phyloP scores from a whole-genome alignment of 2,797 vertebrate genomes.

The Onychomys torridus region DNA sequence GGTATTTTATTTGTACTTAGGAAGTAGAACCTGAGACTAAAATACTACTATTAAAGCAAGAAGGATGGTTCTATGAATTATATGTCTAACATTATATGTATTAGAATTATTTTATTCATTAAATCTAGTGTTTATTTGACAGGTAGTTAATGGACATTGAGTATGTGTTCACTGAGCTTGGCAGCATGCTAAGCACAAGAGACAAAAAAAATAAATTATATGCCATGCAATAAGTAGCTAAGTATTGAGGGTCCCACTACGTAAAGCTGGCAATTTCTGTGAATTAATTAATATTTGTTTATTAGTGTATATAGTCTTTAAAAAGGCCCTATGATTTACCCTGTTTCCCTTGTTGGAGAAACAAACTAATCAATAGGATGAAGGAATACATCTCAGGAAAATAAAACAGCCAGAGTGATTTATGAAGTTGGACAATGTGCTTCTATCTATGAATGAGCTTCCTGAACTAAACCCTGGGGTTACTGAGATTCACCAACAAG shows the following conservation, averaged over 20 bases:
- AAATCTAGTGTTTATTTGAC: slow-evolving; percentile 5
- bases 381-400: not conserved
- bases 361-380: not conserved
- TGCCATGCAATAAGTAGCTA: not conserved
- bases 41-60: not conserved
- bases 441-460: not conserved
- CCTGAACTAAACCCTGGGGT: not conserved
- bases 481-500: not conserved
- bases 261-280: not conserved
- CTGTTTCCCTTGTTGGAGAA: not conserved
- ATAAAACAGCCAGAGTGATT: not conserved
- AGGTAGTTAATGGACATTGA: not conserved
- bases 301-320: not conserved
- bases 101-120: not conserved
- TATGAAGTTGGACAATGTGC: not conserved
- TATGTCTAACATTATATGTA: not conserved
- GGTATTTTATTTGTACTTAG: not conserved
- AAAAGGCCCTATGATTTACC: not conserved
- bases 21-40: not conserved
- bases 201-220: not conserved
- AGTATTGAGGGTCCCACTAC: not conserved
- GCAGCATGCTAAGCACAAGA: not conserved
- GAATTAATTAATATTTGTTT: slow-evolving; percentile 42
- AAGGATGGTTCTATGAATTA: not conserved
- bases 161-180: not conserved